Conservation (phyloP, 1,140 invertebrate genomes). For the Drosophila jambulina region DNA sequence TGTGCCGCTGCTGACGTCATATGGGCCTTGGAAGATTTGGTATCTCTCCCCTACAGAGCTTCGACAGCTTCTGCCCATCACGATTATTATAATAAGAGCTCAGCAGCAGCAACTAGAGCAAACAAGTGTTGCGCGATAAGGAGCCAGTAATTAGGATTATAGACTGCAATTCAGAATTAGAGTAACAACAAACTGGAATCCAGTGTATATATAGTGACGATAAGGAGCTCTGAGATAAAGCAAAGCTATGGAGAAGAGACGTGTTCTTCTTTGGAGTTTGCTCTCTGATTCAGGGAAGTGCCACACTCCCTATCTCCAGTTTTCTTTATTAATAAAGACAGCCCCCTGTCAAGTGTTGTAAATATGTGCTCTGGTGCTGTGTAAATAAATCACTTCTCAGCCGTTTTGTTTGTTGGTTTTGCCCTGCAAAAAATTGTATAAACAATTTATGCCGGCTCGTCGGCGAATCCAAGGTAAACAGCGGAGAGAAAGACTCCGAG, state of each 20-base stretch:
- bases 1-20: conserved; percentile 42
- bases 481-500: neutral
- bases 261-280: conserved; percentile 2
- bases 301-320: neutral
- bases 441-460: conserved; percentile 37
- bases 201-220: conserved; percentile 19
- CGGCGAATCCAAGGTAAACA: conserved; percentile 19
- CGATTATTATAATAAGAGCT: conserved; percentile 9
- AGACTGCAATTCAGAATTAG: conserved; percentile 66
- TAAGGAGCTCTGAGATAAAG: conserved; percentile 27
- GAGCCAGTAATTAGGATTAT: conserved; percentile 39
- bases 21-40: conserved; percentile 22
- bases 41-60: conserved; percentile 16
- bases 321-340: conserved; percentile 17
- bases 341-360: conserved; percentile 29
- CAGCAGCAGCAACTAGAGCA: conserved; percentile 35
- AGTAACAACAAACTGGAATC: conserved; percentile 34
- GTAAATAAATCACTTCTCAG: conserved; percentile 19
- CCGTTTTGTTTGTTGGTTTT: conserved; percentile 25
- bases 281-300: conserved; percentile 6
- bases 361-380: conserved; percentile 13
- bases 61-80: conserved; percentile 48
- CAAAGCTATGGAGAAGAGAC: neutral
- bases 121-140: conserved; percentile 42
- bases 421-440: conserved; percentile 7